Evolutionary conservation across 2,113 vertebrate species (phyloP).

Genomic region (Hippocampus barbouri): DNA sequence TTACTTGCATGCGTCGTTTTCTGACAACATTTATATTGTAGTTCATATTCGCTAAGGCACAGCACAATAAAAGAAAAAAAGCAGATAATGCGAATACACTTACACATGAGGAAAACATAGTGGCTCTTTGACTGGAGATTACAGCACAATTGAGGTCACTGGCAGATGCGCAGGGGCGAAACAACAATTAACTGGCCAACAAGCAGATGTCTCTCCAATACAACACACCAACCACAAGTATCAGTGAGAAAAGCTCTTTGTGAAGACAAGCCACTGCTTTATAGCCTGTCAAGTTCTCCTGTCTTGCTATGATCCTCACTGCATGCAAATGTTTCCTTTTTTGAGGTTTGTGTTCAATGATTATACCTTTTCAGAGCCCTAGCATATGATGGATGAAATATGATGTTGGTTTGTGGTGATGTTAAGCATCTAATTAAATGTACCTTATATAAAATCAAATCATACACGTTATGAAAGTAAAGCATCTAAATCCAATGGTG

Average conservation of each 20-base stretch:
- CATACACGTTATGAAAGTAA: too few relatives aligned
- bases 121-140: slow-evolving; percentile 38
- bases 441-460: too few relatives aligned
- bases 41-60: background rate
- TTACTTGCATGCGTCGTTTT: background rate
- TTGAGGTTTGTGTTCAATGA: background rate
- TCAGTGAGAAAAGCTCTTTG: slow-evolving; percentile 33
- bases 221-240: slow-evolving; percentile 30
- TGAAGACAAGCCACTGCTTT: slow-evolving; percentile 36
- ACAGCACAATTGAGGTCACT: slow-evolving; percentile 53
- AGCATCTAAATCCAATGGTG: too few relatives aligned
- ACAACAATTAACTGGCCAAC: slow-evolving; percentile 52
- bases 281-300: slow-evolving; percentile 43
- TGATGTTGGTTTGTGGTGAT: too few relatives aligned
- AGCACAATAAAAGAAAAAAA: background rate
- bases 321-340: slow-evolving; percentile 9
- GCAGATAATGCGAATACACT: slow-evolving; percentile 10
- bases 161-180: slow-evolving; percentile 31
- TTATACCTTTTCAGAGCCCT: background rate
- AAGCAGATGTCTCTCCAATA: slow-evolving; percentile 45
- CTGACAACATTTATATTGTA: background rate
- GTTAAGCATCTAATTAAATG: too few relatives aligned
- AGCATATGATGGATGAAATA: background rate
- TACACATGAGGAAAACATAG: slow-evolving; percentile 5
- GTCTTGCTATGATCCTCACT: slow-evolving; percentile 36